Evolutionary conservation across 2,797 vertebrate genomes (phyloP), one percentile per base, ranked within the genome.

Genomic region (Enteromius fasciolatus): DNA sequence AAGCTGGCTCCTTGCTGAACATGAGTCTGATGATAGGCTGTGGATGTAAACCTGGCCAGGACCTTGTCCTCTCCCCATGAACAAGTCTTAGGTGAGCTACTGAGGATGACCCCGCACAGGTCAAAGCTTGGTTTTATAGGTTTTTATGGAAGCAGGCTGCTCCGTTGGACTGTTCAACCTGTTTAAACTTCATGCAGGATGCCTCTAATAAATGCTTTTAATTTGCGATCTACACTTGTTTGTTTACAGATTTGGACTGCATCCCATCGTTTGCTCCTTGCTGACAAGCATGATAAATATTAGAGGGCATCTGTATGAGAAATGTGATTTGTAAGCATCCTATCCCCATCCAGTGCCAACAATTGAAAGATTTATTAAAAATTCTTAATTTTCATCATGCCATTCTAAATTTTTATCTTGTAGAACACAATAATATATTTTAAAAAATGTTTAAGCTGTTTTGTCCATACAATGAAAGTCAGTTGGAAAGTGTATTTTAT

Each of bases 201-300:
- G 41, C 81, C 10, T 50, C 76, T 76, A 48, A n/a, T 86, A 72
- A 86, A 76, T 72, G 63, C 82, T 48, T 76, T 85, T 74, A 36
- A 88, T 82, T 83, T 90, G 82, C 84, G 84, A 85, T 85, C 83
- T 77, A 46, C 46, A 75, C 54, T 76, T 77, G 84, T 87, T 90
- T 76, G 75, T 86, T 83, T 86, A 72, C 36, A 68, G 36, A 86
- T 85, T 84, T 86, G 33, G 76, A 84, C 20, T 59, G 52, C 3
- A 17, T 64, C 82, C 54, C 8, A 67, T 52, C 25, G n/a, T 78
- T 85, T 68, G 66, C 64, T 90, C 76, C 87, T 90, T 83, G 67
- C 78, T 87, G 85, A 92, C 86, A 90, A 83, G 79, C 84, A 87
- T 76, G 68, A 87, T 87, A 90, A 89, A 91, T 87, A 89, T 84